Evolutionary conservation across 2,113 vertebrate genomes (phyloP).

Genomic region (Diadophis punctatus): DNA sequence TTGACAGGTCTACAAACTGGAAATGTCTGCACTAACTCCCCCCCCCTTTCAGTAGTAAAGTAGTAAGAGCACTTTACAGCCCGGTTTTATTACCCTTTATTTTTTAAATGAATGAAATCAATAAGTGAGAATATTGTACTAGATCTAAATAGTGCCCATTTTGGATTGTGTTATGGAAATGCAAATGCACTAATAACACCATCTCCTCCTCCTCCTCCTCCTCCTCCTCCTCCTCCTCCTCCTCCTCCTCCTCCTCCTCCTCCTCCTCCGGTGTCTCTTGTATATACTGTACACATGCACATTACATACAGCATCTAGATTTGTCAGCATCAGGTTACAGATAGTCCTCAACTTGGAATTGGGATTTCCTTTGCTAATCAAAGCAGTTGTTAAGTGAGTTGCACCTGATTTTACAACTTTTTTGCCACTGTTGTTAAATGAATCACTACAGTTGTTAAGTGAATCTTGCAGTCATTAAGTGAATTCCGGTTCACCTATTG

Average conservation of each 20-base stretch:
- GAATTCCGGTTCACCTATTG: no score
- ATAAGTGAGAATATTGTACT: not conserved
- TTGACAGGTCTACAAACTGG: not conserved
- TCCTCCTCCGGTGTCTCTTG: not conserved
- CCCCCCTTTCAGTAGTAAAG: no score
- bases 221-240: not conserved
- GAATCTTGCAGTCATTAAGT: no score
- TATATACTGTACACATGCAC: not conserved
- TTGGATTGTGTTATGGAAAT: not conserved
- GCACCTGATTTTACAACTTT: not conserved
- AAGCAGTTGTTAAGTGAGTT: not conserved
- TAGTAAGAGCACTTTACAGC: not conserved
- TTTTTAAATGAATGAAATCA: not conserved
- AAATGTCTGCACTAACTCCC: not conserved
- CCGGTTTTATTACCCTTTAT: not conserved
- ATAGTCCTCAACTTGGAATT: not conserved
- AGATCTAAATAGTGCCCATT: not conserved
- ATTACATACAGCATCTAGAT: not conserved
- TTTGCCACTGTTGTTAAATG: not conserved
- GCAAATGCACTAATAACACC: not conserved
- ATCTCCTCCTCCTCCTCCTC: not conserved
- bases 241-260: not conserved
- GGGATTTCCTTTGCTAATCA: not conserved
- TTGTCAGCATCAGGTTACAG: not conserved
- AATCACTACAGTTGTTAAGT: no score